Evolutionary conservation across 1,140 invertebrate species (phyloP).

Genomic region (Frieseomelitta varia): DNA sequence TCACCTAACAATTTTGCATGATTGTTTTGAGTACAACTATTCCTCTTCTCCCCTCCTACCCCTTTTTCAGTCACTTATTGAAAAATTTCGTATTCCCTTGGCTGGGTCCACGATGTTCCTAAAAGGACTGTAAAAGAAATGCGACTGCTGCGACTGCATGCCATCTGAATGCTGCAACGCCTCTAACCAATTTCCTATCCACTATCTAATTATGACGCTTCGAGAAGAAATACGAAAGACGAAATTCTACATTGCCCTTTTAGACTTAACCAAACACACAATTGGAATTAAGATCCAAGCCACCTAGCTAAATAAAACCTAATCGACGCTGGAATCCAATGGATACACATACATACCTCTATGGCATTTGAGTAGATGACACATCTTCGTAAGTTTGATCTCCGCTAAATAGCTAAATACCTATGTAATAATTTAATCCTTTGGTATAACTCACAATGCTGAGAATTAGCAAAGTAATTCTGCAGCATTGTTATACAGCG

Average conservation of each 20-base stretch:
- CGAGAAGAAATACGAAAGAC: slow-evolving; percentile 48
- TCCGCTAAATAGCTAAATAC: slow-evolving; percentile 81
- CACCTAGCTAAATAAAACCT: slow-evolving; percentile 71
- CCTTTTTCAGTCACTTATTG: slow-evolving; percentile 45
- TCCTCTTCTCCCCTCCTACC: slow-evolving; percentile 38
- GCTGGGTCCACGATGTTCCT: slow-evolving; percentile 79
- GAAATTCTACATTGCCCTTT: slow-evolving; percentile 2
- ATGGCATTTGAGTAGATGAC: slow-evolving; percentile 64
- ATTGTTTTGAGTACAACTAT: slow-evolving; percentile 52
- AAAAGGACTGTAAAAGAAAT: slow-evolving; percentile 80
- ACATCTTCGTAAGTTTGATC: slow-evolving; percentile 70
- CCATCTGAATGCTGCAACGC: slow-evolving; percentile 78
- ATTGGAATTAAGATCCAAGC: slow-evolving; percentile 42
- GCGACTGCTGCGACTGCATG: slow-evolving; percentile 66
- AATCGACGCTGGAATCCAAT: slow-evolving; percentile 75
- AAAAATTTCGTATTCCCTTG: slow-evolving; percentile 67
- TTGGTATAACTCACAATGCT: slow-evolving; percentile 70
- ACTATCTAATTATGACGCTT: slow-evolving; percentile 43
- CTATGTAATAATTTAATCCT: slow-evolving; percentile 77
- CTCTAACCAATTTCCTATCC: slow-evolving; percentile 63
- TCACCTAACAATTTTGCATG: slow-evolving; percentile 12
- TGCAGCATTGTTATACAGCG: slow-evolving; percentile 65
- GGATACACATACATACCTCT: slow-evolving; percentile 80
- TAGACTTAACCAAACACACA: slow-evolving; percentile 5
- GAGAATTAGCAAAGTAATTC: slow-evolving; percentile 59